Evolutionary conservation across 2,888 invertebrate genomes (phyloP), one percentile per base, ranked within the genome.

Genomic region (Trissonchulus latispiculum): DNA sequence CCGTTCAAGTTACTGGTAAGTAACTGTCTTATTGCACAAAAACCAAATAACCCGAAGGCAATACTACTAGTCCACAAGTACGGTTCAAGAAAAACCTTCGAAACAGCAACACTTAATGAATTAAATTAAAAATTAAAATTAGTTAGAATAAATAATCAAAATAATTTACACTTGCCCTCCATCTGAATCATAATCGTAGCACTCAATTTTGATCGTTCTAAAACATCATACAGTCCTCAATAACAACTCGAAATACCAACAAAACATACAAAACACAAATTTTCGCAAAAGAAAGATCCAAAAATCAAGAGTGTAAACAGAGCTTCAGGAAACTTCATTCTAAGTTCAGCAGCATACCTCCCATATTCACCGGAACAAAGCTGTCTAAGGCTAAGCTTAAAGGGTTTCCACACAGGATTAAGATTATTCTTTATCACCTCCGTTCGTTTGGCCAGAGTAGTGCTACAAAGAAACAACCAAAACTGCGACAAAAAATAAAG

Each of bases 311-410:
- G n/a, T n/a, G n/a, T n/a, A n/a, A n/a, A n/a, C n/a, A n/a, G n/a
- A n/a, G n/a, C n/a, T n/a, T n/a, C n/a, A n/a, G n/a, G n/a, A n/a
- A n/a, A n/a, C 23, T 48, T 23, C 48, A 48, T 48, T 48, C 8
- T 15, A 48, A 48, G 8, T 23, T 15, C 48, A 23, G 23, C 48
- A 15, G 23, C 8, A 70, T 75, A 83, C 83, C 83, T 82, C 75
- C 87, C 86, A 78, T 85, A 82, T 78, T 88, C 87, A 15, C 85
- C 86, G 77, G 85, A 86, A 78, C 87, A 87, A 70, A 88, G 80
- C 8, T 83, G 80, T 66, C 85, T 80, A 0, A 86, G 81, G 32
- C 85, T 81, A 29, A 87, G 77, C 1, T 82, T 83, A 73, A 87
- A 84, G 3, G 84, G 80, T 74, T 82, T 82, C 88, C 88, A 88